Evolutionary conservation across 2,888 invertebrate genomes (phyloP), one percentile per base, ranked within the genome.

Genomic region (Cepaea hortensis): DNA sequence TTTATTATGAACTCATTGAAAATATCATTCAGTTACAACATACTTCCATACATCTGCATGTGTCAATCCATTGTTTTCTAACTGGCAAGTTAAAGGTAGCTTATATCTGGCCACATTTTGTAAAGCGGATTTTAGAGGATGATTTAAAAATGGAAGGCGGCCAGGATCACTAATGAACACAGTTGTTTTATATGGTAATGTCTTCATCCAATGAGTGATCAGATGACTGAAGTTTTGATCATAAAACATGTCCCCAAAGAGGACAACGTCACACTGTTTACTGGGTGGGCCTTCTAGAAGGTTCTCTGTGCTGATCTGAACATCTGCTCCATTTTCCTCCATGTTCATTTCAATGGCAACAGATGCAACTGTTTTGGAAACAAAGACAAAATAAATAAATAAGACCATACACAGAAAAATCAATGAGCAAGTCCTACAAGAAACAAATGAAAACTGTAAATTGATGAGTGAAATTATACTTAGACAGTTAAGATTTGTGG

Each of bases 191-290:
- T 76, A 85, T 72, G 79, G 62, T n/a, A 87, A 61, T 81, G 80
- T 61, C 23, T 85, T 55, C 18, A 92, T 50, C 93, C 93, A 93
- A 55, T 89, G 81, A 23, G 89, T 85, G 7, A 93, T 88, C n/a
- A 72, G 85, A 70, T 90, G 83, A 18, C 91, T 88, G 85, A 93
- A 91, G 6, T 89, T 84, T 68, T 89, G 95, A 91, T 96, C 96
- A 92, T 96, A 96, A 90, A 96, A 96, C 95, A 96, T 96, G 92
- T 96, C 96, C 0, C 96, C 96, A 70, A 96, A 94, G n/a, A 96
- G 93, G 88, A 96, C 94, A 3, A 96, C 94, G 90, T 96, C 96
- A 91, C 95, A 96, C 11, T 94, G 70, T 7, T 86, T 11, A 61
- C 86, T 61, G 1, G 75, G 0, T 72, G 88, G 85, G 50, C 93